Percentiles rank a stretch among this genome's conserved stretches.
Conservation (phyloP, 1,140 invertebrate species). For the Nasonia longicornis region DNA sequence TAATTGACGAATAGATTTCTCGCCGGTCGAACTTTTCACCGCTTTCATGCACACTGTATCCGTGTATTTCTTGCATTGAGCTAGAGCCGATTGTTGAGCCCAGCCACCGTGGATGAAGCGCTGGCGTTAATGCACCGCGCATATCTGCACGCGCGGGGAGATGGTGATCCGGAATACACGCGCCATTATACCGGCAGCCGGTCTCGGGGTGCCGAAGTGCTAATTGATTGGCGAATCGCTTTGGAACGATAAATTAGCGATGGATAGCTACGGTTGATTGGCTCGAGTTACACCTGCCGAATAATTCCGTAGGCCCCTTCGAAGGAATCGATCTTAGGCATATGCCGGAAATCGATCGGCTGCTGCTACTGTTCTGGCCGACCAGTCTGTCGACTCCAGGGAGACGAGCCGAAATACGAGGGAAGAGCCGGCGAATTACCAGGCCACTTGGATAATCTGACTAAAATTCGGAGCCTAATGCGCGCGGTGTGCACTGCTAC, state of each 20-base stretch:
- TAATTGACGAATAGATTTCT: too few species aligned
- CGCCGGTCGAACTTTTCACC: too few species aligned
- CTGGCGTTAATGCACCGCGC: background rate
- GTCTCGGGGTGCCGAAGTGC: background rate
- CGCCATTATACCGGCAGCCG: background rate
- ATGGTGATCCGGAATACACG: background rate
- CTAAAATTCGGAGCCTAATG: background rate
- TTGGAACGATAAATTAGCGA: slow-evolving; percentile 29
- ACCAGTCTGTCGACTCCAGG: background rate
- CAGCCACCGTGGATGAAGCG: background rate
- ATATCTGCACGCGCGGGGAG: too few species aligned
- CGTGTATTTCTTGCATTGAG: background rate
- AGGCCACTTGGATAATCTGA: slow-evolving; percentile 15
- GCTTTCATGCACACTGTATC: too few species aligned
- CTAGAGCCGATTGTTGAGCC: background rate
- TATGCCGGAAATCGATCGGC: background rate
- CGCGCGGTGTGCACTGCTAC: background rate
- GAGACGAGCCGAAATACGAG: background rate
- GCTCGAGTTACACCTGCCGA: background rate
- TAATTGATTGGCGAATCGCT: slow-evolving; percentile 30
- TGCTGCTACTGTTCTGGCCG: background rate
- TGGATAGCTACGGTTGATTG: slow-evolving; percentile 29
- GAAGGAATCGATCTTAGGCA: slow-evolving; percentile 39
- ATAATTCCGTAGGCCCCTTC: slow-evolving; percentile 13
- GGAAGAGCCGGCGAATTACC: slow-evolving; percentile 4